Evolutionary conservation across 2,888 invertebrate genomes (phyloP).

Genomic region (Pheosia gnoma): DNA sequence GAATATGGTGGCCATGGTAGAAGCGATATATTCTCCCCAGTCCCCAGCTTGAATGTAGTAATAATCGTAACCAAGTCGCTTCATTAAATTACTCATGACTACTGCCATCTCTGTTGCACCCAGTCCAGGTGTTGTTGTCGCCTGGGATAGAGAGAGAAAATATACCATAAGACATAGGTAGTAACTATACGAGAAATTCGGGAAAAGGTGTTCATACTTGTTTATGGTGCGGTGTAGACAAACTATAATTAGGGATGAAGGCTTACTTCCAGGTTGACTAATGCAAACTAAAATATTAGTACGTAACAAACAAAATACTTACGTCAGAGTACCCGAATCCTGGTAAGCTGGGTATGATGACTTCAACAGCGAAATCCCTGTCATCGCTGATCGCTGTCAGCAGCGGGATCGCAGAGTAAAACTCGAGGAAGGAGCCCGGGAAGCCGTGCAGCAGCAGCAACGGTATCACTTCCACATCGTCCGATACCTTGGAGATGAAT

Average conservation of each 20-base stretch:
- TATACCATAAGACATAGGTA: background rate
- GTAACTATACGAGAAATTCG: too few relatives aligned
- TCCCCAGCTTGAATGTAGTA: conserved; percentile 3
- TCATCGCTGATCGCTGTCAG: conserved; percentile 15
- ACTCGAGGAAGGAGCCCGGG: conserved; percentile 90
- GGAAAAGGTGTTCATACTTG: too few relatives aligned
- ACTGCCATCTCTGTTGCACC: conserved; percentile 1
- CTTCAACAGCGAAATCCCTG: conserved; percentile 36
- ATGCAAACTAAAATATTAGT: background rate
- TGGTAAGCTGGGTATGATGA: background rate
- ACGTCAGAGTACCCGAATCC: conserved; percentile 6
- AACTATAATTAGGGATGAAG: too few relatives aligned
- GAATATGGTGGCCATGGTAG: background rate
- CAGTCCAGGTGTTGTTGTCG: background rate
- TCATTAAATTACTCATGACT: background rate
- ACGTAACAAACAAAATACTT: background rate
- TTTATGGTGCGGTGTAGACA: too few relatives aligned
- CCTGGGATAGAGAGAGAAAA: background rate
- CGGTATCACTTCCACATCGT: conserved; percentile 10
- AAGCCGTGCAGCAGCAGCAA: conserved; percentile 89
- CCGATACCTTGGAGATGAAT: background rate
- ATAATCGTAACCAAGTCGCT: background rate
- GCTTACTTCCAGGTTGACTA: too few relatives aligned
- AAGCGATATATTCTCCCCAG: background rate
- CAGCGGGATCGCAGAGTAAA: conserved; percentile 72